These are phyloP conservation scores for Tenthredo amoena DNA, from an alignment of 2,888 invertebrate species.

Conservation along the genomic window DNA sequence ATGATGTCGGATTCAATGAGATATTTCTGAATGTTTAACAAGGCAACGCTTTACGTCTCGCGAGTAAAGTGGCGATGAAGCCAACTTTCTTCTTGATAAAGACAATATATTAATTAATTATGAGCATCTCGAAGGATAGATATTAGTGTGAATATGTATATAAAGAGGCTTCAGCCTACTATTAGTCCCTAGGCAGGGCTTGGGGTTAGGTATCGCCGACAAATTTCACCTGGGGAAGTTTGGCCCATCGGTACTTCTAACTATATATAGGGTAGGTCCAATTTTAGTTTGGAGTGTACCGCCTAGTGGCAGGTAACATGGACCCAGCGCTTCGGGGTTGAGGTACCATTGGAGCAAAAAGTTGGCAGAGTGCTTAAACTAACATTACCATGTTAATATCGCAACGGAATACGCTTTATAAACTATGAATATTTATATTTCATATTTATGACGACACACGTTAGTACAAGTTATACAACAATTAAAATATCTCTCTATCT, in stretches of 20 bases:
- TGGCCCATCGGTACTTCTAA: not conserved
- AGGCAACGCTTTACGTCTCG: not conserved
- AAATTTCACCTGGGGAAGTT: conserved; percentile 50
- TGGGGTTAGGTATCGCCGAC: conserved; percentile 18
- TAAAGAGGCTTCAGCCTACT: not conserved
- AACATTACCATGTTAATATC: conserved; percentile 45
- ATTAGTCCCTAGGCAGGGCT: conserved; percentile 40
- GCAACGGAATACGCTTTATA: conserved; percentile 35
- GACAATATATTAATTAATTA: conserved; percentile 14
- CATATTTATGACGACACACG: not conserved
- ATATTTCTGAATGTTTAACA: not conserved
- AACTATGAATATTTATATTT: conserved; percentile 46
- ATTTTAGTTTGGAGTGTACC: conserved; percentile 62
- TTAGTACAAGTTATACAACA: not conserved
- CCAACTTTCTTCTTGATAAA: not conserved
- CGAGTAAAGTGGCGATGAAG: not conserved
- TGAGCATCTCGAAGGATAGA: not conserved
- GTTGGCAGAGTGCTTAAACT: conserved; percentile 38
- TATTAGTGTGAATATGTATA: conserved; percentile 14
- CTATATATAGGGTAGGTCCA: conserved; percentile 11
- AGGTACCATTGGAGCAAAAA: conserved; percentile 65
- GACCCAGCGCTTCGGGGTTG: conserved; percentile 63
- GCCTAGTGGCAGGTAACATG: conserved; percentile 68
- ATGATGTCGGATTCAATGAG: not conserved
- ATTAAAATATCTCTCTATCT: conserved; percentile 11